Evolutionary conservation across 2,113 vertebrate genomes (phyloP), one percentile per base, ranked within the genome.

Genomic region (Panurus biarmicus): DNA sequence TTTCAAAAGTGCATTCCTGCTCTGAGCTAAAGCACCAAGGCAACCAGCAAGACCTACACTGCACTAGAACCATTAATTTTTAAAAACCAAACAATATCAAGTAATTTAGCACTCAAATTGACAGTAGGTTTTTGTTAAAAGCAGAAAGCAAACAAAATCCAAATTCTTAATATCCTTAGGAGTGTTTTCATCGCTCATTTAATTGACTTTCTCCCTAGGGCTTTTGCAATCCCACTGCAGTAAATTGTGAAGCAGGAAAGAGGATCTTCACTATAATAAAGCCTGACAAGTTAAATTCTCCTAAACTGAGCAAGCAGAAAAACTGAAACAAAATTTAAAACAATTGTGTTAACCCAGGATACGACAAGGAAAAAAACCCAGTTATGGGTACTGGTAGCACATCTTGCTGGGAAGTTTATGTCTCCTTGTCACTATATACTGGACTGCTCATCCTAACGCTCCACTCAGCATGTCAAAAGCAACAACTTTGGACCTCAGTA

Each of bases 261-360:
- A 92, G 23, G 50, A 87, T 70, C 87, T 89, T 94, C 81, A 62
- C 81, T 62, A n/a, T 40, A 89, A 94, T 70, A 64, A 91, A 74
- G 28, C 33, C 66, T 93, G 87, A 89, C 84, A 91, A 89, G 86
- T 78, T 89, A 82, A 91, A 91, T 54, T 96, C 78, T 95, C 81
- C 58, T 67, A 85, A 91, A 94, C 3, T 66, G 47, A 79, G 81
- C 35, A 93, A 79, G 51, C 44, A 86, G 66, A 95, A 74, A 54
- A 76, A 79, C 21, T 58, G 72, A 75, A 69, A 88, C 29, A 62
- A 75, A 36, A 84, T 74, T 79, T 54, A 67, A 44, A 89, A 48
- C 28, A 84, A 85, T 24, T 56, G 14, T 29, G 81, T 71, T 74
- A 90, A 67, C 9, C 44, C n/a, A 91, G 44, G 36, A 56, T 36